These are phyloP conservation scores for Strigamia transsilvanica DNA, from an alignment of 2,888 invertebrate genomes.

Conservation along the genomic window DNA sequence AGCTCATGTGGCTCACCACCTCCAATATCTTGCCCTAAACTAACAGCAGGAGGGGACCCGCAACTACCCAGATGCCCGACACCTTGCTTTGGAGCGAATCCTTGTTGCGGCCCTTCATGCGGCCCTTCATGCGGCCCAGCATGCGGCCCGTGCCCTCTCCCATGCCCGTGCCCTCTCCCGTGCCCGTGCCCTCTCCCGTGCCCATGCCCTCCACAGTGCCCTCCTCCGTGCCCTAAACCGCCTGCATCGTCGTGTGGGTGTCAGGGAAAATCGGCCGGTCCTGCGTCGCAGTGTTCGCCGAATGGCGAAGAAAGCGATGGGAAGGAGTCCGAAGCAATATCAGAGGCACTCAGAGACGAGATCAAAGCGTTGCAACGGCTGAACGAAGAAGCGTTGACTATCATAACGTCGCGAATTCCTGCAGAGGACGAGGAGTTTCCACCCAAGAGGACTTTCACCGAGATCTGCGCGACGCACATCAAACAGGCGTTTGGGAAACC, in stretches of 20 bases:
- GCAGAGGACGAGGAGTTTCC: not conserved
- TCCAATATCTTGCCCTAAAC: not conserved
- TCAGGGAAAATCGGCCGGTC: not conserved
- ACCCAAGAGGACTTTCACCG: not conserved
- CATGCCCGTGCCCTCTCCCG: not conserved
- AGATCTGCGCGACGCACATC: not conserved
- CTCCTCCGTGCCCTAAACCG: not conserved
- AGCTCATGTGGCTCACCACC: not conserved
- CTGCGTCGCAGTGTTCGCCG: not conserved
- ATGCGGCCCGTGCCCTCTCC: not conserved
- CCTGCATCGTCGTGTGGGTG: not conserved
- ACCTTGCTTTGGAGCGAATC: not conserved
- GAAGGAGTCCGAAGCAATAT: not conserved
- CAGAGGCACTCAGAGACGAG: not conserved
- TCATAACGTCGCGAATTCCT: not conserved
- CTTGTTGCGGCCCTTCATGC: not conserved
- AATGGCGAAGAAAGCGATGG: not conserved
- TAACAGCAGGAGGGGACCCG: not conserved
- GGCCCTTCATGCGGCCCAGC: not conserved
- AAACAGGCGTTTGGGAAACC: not conserved
- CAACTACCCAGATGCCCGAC: not conserved
- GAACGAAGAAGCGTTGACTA: constrained; percentile 26
- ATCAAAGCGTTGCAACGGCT: not conserved
- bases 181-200: not conserved
- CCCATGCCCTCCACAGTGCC: not conserved